These are phyloP conservation scores for Apistogramma diplotaenia DNA, from an alignment of 2,113 vertebrate species.

Conservation along the genomic window DNA sequence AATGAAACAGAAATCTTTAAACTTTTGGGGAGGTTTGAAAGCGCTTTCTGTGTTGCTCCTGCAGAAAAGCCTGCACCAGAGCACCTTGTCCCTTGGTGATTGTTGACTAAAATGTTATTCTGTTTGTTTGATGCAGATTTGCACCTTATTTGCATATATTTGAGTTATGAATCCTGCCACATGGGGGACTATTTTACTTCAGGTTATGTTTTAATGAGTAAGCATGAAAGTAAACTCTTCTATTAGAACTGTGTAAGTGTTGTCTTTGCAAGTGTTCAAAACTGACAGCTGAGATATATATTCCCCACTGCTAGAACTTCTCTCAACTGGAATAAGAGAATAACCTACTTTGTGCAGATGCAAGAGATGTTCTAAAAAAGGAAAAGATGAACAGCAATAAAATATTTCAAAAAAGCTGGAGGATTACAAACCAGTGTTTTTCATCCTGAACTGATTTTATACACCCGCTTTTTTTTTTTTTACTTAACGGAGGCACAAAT, in stretches of 20 bases:
- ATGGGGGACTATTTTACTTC: constrained; percentile 60
- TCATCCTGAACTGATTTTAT: background rate
- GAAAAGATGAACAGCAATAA: background rate
- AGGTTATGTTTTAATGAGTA: constrained; percentile 74
- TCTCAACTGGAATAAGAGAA: constrained; percentile 15
- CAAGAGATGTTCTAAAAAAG: background rate
- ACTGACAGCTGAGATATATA: constrained; percentile 45
- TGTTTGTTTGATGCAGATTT: constrained; percentile 51
- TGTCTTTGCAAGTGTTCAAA: constrained; percentile 37
- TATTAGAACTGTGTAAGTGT: constrained; percentile 39
- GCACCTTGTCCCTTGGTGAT: constrained; percentile 53
- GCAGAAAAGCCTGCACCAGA: constrained; percentile 14
- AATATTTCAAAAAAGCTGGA: background rate
- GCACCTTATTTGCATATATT: constrained; percentile 65
- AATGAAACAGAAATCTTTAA: constrained; percentile 27
- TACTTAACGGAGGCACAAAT: background rate
- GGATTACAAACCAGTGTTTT: background rate
- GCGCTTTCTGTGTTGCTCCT: background rate
- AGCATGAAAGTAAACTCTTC: constrained; percentile 49
- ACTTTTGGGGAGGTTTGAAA: constrained; percentile 9
- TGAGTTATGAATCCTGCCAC: constrained; percentile 56
- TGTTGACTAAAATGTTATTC: constrained; percentile 57
- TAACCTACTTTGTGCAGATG: constrained; percentile 42
- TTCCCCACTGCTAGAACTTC: constrained; percentile 7
- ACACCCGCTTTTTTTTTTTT: background rate